phyloP scores from a whole-genome alignment of 2,113 vertebrate species.

The Micronycteris hirsuta region DNA sequence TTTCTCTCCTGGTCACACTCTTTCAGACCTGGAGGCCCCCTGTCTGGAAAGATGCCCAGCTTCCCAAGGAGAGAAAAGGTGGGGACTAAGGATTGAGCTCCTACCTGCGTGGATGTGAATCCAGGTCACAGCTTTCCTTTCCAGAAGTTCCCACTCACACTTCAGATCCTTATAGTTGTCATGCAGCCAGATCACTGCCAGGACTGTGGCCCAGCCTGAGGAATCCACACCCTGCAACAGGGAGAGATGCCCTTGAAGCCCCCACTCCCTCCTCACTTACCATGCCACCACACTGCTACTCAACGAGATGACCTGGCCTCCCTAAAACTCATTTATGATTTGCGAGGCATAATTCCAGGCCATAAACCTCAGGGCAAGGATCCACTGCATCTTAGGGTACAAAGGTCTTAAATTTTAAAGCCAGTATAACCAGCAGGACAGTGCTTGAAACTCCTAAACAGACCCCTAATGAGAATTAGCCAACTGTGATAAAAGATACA shows the following conservation, averaged over 20 bases:
- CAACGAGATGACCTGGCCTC: neutral
- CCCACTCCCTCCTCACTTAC: neutral
- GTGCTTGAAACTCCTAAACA: neutral
- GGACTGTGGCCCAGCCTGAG: constrained; percentile 84
- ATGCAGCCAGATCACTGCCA: constrained; percentile 87
- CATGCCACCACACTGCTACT: neutral
- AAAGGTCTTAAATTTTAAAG: neutral
- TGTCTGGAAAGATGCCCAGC: neutral
- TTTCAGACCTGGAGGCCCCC: neutral
- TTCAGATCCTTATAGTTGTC: constrained; percentile 66
- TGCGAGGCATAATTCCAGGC: neutral
- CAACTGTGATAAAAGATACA: neutral
- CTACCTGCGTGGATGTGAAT: constrained; percentile 57
- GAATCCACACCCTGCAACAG: constrained; percentile 44
- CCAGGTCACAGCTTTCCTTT: constrained; percentile 81
- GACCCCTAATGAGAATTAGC: neutral
- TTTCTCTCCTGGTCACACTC: neutral
- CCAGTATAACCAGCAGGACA: neutral
- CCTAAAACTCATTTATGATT: neutral
- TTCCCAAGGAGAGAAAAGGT: neutral
- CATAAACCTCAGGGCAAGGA: neutral
- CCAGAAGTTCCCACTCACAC: constrained; percentile 87
- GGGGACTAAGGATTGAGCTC: neutral
- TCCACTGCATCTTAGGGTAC: neutral
- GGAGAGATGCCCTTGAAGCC: neutral